phyloP scores from a whole-genome alignment of 2,113 vertebrate species.

The Scytalopus superciliaris region DNA sequence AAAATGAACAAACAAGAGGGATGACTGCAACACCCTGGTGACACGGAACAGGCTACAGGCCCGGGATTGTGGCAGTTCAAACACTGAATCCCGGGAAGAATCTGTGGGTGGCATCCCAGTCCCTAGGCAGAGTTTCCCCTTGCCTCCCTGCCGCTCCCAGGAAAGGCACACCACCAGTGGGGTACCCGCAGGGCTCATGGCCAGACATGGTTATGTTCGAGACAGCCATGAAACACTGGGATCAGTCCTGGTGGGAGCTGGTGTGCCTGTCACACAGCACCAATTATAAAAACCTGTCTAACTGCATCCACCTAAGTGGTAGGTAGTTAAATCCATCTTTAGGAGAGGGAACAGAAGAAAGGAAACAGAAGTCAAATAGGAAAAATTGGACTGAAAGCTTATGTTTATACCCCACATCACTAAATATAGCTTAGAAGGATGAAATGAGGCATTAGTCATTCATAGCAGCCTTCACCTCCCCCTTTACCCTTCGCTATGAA shows the following conservation, averaged over 20 bases:
- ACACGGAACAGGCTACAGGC: rapidly evolving
- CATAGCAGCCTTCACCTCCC: slow-evolving; percentile 38
- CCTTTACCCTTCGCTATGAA: slow-evolving; percentile 45
- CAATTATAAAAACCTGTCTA: slow-evolving; percentile 81
- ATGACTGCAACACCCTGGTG: not conserved
- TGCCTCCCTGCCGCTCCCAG: not conserved
- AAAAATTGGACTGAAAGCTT: slow-evolving; percentile 78
- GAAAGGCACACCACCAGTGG: not conserved
- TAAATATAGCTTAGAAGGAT: slow-evolving; percentile 83
- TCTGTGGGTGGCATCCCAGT: rapidly evolving
- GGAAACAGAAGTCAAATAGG: slow-evolving; percentile 84
- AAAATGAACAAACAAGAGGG: not conserved
- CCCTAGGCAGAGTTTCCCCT: not conserved
- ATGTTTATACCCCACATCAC: slow-evolving; percentile 80
- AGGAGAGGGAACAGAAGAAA: slow-evolving; percentile 78
- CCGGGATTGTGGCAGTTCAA: rapidly evolving
- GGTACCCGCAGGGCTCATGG: too few species aligned
- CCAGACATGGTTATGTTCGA: too few species aligned
- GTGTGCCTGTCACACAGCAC: not conserved
- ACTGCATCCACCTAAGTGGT: slow-evolving; percentile 80
- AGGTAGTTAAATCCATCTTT: slow-evolving; percentile 82
- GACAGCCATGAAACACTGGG: rapidly evolving
- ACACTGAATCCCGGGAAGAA: rapidly evolving
- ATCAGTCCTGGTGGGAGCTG: not conserved
- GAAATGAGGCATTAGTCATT: slow-evolving; percentile 73